Conservation (phyloP, 2,888 invertebrate genomes). For the Venustoraphidia nigricollis region DNA sequence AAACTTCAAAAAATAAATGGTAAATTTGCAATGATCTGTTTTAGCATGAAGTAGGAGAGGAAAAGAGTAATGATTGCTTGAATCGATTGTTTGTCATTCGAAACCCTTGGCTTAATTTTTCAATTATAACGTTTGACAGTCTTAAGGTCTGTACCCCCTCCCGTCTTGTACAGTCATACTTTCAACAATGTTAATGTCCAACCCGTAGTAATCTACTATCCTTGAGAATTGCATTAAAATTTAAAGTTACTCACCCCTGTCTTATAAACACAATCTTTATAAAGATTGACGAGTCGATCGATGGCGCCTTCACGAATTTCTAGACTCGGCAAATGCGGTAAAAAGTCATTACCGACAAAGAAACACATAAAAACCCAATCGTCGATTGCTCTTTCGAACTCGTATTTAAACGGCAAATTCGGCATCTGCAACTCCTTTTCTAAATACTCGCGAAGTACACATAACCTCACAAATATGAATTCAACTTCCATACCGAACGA, state of each 20-base stretch:
- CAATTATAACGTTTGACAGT: no score
- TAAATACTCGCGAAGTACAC: conserved; percentile 85
- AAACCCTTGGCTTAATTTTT: no score
- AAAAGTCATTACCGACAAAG: conserved; percentile 97
- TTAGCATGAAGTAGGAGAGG: no score
- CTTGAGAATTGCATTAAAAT: no score
- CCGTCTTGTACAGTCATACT: no score
- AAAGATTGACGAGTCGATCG: conserved; percentile 79
- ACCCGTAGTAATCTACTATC: no score
- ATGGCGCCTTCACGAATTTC: conserved; percentile 97
- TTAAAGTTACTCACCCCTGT: conserved; percentile 49
- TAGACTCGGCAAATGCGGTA: conserved; percentile 93
- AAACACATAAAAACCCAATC: conserved; percentile 99
- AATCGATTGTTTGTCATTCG: no score
- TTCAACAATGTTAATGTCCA: no score
- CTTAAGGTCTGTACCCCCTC: no score
- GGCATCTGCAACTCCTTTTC: conserved; percentile 81
- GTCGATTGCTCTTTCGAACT: conserved; percentile 88
- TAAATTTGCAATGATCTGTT: no score
- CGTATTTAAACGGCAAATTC: conserved; percentile 83
- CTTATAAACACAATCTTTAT: conserved; percentile 87
- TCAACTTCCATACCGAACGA: conserved; percentile 59
- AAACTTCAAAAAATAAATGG: no score
- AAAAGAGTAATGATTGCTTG: no score
- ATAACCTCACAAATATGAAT: conserved; percentile 87